phyloP scores from a whole-genome alignment of 2,113 vertebrate genomes.

The Chaetops frenatus region DNA sequence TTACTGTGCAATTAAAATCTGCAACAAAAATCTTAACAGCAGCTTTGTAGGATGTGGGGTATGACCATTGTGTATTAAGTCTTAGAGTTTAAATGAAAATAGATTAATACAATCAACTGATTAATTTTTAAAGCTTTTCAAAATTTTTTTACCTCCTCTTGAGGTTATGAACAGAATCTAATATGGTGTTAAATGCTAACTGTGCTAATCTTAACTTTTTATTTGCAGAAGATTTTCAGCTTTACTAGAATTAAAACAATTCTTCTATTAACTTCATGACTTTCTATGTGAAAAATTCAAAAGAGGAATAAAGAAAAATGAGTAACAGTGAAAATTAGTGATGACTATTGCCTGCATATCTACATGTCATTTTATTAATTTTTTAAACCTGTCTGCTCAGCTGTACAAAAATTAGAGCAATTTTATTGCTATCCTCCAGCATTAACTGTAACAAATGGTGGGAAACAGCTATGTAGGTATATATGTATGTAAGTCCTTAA shows the following conservation, averaged over 20 bases:
- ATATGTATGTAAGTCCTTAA: not conserved
- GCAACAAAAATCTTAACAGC: not conserved
- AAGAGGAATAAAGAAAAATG: not conserved
- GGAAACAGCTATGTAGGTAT: not conserved
- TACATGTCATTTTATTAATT: not conserved
- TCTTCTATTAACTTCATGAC: not conserved
- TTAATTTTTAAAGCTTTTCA: not conserved
- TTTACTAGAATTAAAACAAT: not conserved
- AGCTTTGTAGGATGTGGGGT: slow-evolving; percentile 4
- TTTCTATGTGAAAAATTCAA: not conserved
- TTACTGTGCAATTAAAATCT: slow-evolving; percentile 65
- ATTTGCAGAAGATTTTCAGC: not conserved
- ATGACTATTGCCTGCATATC: not conserved
- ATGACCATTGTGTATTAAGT: not conserved
- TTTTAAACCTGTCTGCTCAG: not conserved
- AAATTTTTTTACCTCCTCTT: not conserved
- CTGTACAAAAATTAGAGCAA: not conserved
- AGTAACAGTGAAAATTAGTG: not conserved
- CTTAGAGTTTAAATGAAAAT: not conserved
- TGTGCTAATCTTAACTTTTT: not conserved
- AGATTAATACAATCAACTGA: not conserved
- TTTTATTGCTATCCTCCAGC: not conserved
- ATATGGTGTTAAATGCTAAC: not conserved
- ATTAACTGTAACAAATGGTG: not conserved
- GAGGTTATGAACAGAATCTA: not conserved